phyloP scores from a whole-genome alignment of 1,140 invertebrate species.

The Calephelis nemesis region DNA sequence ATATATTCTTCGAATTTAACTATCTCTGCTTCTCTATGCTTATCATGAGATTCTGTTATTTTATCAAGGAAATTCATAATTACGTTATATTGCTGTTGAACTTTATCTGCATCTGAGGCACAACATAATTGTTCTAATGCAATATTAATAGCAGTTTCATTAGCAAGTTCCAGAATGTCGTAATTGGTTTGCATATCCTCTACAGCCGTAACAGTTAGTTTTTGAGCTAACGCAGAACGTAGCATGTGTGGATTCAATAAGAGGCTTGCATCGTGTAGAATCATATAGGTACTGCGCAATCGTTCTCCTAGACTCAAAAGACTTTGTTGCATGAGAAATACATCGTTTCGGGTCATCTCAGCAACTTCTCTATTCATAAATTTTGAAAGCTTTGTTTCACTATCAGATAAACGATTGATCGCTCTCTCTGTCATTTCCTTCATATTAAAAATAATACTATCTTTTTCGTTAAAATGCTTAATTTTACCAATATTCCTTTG shows the following conservation, averaged over 20 bases:
- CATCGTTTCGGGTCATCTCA: slow-evolving; percentile 34
- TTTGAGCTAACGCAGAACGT: slow-evolving; percentile 50
- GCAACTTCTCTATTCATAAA: slow-evolving; percentile 9
- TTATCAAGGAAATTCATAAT: slow-evolving; percentile 38
- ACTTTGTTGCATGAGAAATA: slow-evolving; percentile 46
- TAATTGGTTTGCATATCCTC: slow-evolving; percentile 55
- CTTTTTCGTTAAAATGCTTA: slow-evolving; percentile 26
- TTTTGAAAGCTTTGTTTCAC: slow-evolving; percentile 9
- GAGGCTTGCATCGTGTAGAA: slow-evolving; percentile 52
- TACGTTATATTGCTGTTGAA: slow-evolving; percentile 44
- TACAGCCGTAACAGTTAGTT: slow-evolving; percentile 52
- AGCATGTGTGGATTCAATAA: slow-evolving; percentile 57
- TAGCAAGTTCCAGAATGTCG: slow-evolving; percentile 51
- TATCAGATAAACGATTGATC: slow-evolving; percentile 18
- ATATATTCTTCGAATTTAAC: slow-evolving; percentile 50
- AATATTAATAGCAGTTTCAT: slow-evolving; percentile 54
- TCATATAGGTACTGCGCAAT: slow-evolving; percentile 46
- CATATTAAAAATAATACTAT: slow-evolving; percentile 29
- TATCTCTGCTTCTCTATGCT: slow-evolving; percentile 49
- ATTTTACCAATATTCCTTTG: slow-evolving; percentile 37
- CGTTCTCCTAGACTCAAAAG: slow-evolving; percentile 44
- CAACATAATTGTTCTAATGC: slow-evolving; percentile 50
- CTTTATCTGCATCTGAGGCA: slow-evolving; percentile 50
- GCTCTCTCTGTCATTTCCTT: slow-evolving; percentile 40
- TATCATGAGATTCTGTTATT: slow-evolving; percentile 41